Conservation (phyloP, 2,888 invertebrate species). For the Gandaritis pyraliata region DNA sequence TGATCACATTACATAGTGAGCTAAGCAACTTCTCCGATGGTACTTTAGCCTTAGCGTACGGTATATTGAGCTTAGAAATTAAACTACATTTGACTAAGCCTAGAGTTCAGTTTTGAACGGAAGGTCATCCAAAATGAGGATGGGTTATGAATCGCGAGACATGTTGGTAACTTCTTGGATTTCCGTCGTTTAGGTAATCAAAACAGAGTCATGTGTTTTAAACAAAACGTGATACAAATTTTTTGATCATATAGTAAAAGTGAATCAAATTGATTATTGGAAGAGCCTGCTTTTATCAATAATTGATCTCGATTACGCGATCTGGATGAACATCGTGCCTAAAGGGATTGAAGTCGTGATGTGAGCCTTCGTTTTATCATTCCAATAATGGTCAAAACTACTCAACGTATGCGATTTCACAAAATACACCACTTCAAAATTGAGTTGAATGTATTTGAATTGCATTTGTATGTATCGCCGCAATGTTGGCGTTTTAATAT, state of each 20-base stretch:
- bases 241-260: too few species aligned
- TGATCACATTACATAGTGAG: not conserved
- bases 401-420: conserved; percentile 4
- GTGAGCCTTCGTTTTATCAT: too few species aligned
- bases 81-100: conserved; percentile 1
- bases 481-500: conserved; percentile 24
- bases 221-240: too few species aligned
- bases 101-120: conserved; percentile 3
- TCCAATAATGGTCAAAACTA: too few species aligned
- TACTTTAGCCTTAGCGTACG: not conserved
- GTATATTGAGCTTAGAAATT: not conserved
- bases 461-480: conserved; percentile 18
- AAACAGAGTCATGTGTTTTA: not conserved
- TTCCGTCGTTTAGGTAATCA: not conserved
- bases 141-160: conserved; percentile 4
- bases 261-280: too few species aligned
- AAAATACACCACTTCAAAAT: conserved; percentile 12
- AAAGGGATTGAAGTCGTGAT: too few species aligned
- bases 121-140: conserved; percentile 8
- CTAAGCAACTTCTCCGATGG: not conserved
- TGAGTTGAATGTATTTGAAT: conserved; percentile 18
- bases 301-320: too few species aligned
- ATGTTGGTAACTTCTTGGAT: conserved; percentile 5
- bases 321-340: too few species aligned
- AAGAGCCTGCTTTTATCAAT: too few species aligned